A percentile compares a stretch with the other conserved stretches of the same genome.
phyloP scores from a whole-genome alignment of 2,797 vertebrate genomes.

The Epinephelus malabaricus region DNA sequence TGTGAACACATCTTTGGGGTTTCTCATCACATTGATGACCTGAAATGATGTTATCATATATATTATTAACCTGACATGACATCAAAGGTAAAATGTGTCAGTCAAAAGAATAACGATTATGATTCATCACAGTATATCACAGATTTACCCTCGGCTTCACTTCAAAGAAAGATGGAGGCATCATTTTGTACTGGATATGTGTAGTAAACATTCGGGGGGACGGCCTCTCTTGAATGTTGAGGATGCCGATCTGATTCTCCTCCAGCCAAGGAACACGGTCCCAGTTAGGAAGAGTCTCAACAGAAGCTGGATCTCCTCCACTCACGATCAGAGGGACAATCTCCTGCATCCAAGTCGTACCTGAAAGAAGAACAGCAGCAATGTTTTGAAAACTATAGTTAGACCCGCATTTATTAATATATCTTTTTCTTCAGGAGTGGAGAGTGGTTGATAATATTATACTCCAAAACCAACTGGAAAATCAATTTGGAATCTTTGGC shows the following conservation, averaged over 20 bases:
- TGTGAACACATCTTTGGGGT: slow-evolving; percentile 83
- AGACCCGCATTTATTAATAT: no score
- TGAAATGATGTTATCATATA: slow-evolving; percentile 41
- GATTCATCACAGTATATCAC: neutral
- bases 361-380: no score
- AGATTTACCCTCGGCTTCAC: slow-evolving; percentile 77
- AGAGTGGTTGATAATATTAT: no score
- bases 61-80: no score
- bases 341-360: slow-evolving; percentile 86
- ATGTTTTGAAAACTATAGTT: no score
- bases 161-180: slow-evolving; percentile 80
- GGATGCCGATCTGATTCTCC: slow-evolving; percentile 10
- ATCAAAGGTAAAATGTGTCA: no score
- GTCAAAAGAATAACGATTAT: slow-evolving; percentile 13
- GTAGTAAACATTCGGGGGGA: slow-evolving; percentile 79
- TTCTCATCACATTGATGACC: slow-evolving; percentile 82
- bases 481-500: no score
- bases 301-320: slow-evolving; percentile 75
- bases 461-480: no score
- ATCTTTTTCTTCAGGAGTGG: no score
- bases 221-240: slow-evolving; percentile 76
- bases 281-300: slow-evolving; percentile 81
- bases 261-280: slow-evolving; percentile 85
- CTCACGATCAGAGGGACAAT: slow-evolving; percentile 81
- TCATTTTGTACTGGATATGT: slow-evolving; percentile 79